A percentile compares a stretch with the other conserved stretches of the same genome.
Evolutionary conservation across 2,888 invertebrate species (phyloP).

Genomic region (Orchestes rusci): DNA sequence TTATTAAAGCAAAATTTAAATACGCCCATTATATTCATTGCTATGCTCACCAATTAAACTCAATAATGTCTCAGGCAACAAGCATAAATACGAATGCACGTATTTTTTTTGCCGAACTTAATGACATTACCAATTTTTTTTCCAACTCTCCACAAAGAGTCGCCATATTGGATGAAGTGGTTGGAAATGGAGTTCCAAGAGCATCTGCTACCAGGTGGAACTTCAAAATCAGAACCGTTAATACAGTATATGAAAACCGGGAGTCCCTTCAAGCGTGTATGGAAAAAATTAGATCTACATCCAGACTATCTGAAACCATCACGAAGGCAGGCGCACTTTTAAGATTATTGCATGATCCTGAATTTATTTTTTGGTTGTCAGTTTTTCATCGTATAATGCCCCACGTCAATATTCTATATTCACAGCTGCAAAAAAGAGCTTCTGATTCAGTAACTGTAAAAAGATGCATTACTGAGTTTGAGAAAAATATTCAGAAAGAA

Average conservation of each 20-base stretch:
- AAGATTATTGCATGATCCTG: conserved; percentile 17
- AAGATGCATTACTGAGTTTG: conserved; percentile 14
- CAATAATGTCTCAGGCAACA: conserved; percentile 26
- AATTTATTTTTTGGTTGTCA: conserved; percentile 31
- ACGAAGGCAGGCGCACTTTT: conserved; percentile 18
- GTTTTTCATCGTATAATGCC: conserved; percentile 30
- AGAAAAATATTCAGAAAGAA: conserved; percentile 13
- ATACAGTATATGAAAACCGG: conserved; percentile 23
- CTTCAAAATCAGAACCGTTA: conserved; percentile 12
- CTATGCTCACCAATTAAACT: conserved; percentile 26
- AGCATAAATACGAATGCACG: conserved; percentile 19
- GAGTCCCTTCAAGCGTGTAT: conserved; percentile 27
- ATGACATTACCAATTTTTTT: conserved; percentile 24
- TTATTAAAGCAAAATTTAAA: conserved; percentile 22
- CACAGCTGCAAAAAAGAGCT: conserved; percentile 24
- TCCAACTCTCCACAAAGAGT: conserved; percentile 26
- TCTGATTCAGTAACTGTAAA: too few species aligned
- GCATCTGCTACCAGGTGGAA: conserved; percentile 9
- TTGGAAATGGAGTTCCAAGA: conserved; percentile 15
- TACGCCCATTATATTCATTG: conserved; percentile 26
- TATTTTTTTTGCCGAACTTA: conserved; percentile 25
- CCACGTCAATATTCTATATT: conserved; percentile 26
- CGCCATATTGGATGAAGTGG: conserved; percentile 25
- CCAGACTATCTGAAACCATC: conserved; percentile 17
- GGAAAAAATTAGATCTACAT: conserved; percentile 18